A percentile compares a stretch with the other conserved stretches of the same genome.
phyloP scores from a whole-genome alignment of 2,888 invertebrate genomes.

The Leptinotarsa juncta region DNA sequence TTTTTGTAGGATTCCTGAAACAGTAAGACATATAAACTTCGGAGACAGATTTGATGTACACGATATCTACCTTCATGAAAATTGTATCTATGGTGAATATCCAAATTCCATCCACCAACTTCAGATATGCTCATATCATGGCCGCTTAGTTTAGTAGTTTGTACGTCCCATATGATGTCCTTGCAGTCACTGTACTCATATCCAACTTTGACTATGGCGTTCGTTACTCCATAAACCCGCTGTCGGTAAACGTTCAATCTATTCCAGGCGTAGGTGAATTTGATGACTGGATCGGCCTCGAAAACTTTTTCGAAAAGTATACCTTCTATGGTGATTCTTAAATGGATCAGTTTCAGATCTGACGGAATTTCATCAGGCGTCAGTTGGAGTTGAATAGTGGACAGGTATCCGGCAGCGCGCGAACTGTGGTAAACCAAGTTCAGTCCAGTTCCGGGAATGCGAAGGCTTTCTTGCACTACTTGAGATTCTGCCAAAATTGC shows the following conservation, averaged over 20 bases:
- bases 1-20: constrained; percentile 90
- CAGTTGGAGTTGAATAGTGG: constrained; percentile 90
- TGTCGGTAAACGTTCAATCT: constrained; percentile 95
- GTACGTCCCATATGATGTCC: constrained; percentile 94
- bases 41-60: background rate
- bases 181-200: constrained; percentile 95
- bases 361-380: constrained; percentile 87
- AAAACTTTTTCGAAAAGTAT: constrained; percentile 92
- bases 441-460: constrained; percentile 94
- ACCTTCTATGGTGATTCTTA: constrained; percentile 94
- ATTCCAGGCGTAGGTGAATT: constrained; percentile 98
- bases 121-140: constrained; percentile 97
- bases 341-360: constrained; percentile 86
- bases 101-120: constrained; percentile 97
- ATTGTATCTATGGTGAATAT: constrained; percentile 97
- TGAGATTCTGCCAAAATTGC: constrained; percentile 91
- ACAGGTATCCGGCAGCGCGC: constrained; percentile 91
- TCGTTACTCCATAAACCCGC: constrained; percentile 95
- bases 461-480: constrained; percentile 94
- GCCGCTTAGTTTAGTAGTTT: constrained; percentile 94
- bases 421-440: constrained; percentile 97
- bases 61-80: constrained; percentile 86
- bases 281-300: constrained; percentile 96
- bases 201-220: constrained; percentile 94
- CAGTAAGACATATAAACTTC: constrained; percentile 1